Base-by-base conservation (phyloP, 2,888 invertebrate species). In the Osmoderma eremita region DNA sequence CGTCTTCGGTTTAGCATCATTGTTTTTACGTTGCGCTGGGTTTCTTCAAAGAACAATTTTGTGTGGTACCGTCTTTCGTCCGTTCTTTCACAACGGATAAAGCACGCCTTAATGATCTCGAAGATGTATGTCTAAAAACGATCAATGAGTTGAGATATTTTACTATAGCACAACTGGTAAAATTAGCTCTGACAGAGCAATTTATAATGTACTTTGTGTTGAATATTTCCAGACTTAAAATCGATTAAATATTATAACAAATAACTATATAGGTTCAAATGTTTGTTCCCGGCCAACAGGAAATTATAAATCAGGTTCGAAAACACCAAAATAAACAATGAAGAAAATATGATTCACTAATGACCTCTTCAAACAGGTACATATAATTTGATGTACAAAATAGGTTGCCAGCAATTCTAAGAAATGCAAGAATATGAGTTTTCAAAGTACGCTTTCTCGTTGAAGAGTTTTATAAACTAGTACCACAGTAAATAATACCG, bases 21-120 rank as follows among this genome's bases (percentile, higher is more conserved):
- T 75, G 75, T 75, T 73, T 75, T 74, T 75, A 70, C 69, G 70
- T 65, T 66, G 67, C 42, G 49, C 67, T 67, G 70, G 65, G 64
- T 69, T 68, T 65, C 67, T 69, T 68, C 64, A 69, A 69, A 69
- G 70, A 45, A 64, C 51, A 62, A 58, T 67, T 69, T 70, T 64
- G 54, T 70, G 61, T 61, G 51, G 50, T 49, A 30, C 67, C 65
- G 67, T 67, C 38, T 53, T 53, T 53, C 38, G 36, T 38, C 38
- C 53, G 38, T 53, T 65, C 65, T 69, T 58, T 58, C 65, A 58
- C 17, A 3, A 24, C 12, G 18, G 24, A 45, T 30, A 61, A 61
- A 24, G 30, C 58, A 10, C 5, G 30, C 45, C 45, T 30, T 51
- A 51, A 51, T 51, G 50, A 51, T 51, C 24, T 51, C 3, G 20